phyloP scores from a whole-genome alignment of 2,888 invertebrate genomes.

The Spisula solida region DNA sequence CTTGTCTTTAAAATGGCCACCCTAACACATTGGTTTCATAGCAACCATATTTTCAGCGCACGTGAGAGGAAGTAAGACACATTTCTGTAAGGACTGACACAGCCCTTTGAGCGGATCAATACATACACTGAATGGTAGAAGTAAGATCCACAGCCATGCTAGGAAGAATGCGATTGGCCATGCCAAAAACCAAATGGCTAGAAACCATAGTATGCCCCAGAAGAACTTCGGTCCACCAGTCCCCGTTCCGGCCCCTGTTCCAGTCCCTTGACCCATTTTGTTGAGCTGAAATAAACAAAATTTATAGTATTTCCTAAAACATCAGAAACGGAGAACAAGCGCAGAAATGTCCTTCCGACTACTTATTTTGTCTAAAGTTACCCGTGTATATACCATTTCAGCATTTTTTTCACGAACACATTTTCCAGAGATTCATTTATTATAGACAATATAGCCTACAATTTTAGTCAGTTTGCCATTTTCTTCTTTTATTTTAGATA shows the following conservation, averaged over 20 bases:
- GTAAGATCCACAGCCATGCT: conserved; percentile 68
- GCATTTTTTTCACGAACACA: no score
- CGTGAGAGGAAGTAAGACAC: conserved; percentile 67
- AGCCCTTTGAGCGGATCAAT: conserved; percentile 65
- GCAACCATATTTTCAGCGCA: conserved; percentile 72
- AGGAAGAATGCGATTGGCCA: conserved; percentile 72
- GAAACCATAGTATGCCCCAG: conserved; percentile 70
- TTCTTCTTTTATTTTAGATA: no score
- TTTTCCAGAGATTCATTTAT: no score
- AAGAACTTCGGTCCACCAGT: conserved; percentile 57
- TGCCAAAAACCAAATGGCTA: conserved; percentile 66
- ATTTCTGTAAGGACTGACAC: conserved; percentile 62
- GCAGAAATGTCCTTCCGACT: no score
- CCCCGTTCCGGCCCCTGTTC: conserved; percentile 63
- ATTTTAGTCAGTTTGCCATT: no score
- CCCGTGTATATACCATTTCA: no score
- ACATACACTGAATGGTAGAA: conserved; percentile 69
- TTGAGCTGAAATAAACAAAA: conserved; percentile 26
- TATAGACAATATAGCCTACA: no score
- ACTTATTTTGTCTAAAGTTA: no score
- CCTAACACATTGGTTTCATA: conserved; percentile 70
- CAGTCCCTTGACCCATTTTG: conserved; percentile 63
- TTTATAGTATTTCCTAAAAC: neutral
- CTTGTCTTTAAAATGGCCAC: neutral
- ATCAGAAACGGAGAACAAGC: no score